Base-by-base conservation (phyloP, 53 echinoderm and acorn worm species). In the Mesocentrotus franciscanus region DNA sequence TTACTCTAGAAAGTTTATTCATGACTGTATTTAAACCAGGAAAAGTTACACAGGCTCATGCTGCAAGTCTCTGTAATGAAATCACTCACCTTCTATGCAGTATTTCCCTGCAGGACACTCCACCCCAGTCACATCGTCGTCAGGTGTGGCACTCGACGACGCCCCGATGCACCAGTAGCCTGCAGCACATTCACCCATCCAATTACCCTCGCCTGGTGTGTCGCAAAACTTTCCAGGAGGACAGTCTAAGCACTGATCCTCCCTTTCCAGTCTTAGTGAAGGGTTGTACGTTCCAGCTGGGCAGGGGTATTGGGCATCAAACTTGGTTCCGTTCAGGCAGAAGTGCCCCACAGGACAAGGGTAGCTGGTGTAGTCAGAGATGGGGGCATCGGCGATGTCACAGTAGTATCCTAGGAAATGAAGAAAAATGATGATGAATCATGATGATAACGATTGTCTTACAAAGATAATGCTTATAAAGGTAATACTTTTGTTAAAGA, bases 271-370 rank as follows among this genome's bases (percentile, higher is more conserved):
- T 76, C 90, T 85, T 39, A 90, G 92, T 0, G 17, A 49, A n/a
- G 96, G 89, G 76, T 98, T 97, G 95, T 98, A 99, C 61, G 97
- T 98, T 11, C 99, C 99, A 14, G 92, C 90, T 0, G 97, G 96
- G 95, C 99, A 99, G 89, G 97, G 96, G 91, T 95, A 96, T 92
- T 99, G 99, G 12, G 95, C 97, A 56, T 33, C 34, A 85, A 90
- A 97, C 95, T 99, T 98, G 27, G 98, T 99, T 7, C 98, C 97
- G 60, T 99, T 98, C 5, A 89, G 96, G 85, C 99, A 99, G 95
- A 97, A 99, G 96, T 97, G 97, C 13, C 99, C 98, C 3, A 87
- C 78, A 1, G 97, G 97, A 78, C 98, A 98, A 0, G 96, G 96
- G 85, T 99, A 98, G n/a, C 15, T 56, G 61, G 99, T 97, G 95